phyloP scores from a whole-genome alignment of 2,797 vertebrate species.

The Phalanger gymnotis region DNA sequence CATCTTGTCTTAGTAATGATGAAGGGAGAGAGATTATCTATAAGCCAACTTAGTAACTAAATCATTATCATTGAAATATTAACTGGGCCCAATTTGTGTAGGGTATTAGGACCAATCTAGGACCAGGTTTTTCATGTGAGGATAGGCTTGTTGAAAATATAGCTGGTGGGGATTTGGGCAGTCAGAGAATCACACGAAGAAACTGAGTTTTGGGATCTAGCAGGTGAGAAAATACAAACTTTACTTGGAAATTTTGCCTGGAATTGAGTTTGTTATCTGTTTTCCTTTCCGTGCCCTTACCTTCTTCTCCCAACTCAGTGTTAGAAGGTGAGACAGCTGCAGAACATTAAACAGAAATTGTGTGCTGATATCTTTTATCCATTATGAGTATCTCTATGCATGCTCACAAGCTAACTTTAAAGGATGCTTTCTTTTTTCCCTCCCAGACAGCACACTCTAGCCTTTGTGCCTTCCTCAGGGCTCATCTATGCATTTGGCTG shows the following conservation, averaged over 20 bases:
- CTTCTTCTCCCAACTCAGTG: not conserved
- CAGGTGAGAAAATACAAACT: not conserved
- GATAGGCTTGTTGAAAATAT: not conserved
- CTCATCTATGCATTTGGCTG: constrained; percentile 96
- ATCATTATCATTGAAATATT: constrained; percentile 7
- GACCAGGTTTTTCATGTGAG: not conserved
- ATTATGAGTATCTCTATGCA: not conserved
- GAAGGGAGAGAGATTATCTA: not conserved
- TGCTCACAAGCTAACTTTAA: not conserved
- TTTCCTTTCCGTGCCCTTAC: not conserved
- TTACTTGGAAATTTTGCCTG: not conserved
- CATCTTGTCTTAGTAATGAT: not conserved
- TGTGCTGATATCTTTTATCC: not conserved
- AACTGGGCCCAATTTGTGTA: not conserved
- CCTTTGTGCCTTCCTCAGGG: constrained; percentile 95
- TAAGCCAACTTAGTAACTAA: not conserved
- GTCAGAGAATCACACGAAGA: not conserved
- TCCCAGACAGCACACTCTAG: constrained; percentile 94
- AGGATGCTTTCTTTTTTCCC: not conserved
- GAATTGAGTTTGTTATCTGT: not conserved
- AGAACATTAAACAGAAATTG: not conserved
- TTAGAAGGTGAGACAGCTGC: not conserved
- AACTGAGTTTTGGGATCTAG: not conserved
- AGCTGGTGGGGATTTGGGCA: not conserved
- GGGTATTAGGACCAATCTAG: constrained; percentile 5